Conservation (phyloP, 2,888 invertebrate species). For the Drosophila putrida region DNA sequence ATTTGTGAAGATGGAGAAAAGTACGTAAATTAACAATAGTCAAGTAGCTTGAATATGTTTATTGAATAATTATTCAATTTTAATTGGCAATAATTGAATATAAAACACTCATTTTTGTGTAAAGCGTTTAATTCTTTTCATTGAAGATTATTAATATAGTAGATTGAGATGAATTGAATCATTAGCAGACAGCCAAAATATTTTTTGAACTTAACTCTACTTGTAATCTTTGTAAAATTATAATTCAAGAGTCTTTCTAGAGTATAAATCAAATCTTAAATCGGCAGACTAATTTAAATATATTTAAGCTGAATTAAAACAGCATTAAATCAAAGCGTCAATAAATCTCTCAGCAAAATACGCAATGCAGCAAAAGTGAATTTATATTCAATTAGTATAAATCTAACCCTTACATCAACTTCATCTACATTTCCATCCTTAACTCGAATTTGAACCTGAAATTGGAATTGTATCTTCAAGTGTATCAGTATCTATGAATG, state of each 20-base stretch:
- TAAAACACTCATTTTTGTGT: too few species aligned
- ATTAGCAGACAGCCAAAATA: too few species aligned
- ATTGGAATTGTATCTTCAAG: conserved; percentile 27
- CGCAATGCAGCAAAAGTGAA: conserved; percentile 2
- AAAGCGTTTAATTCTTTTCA: too few species aligned
- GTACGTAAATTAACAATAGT: too few species aligned
- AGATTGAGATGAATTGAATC: too few species aligned
- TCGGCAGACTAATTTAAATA: not conserved
- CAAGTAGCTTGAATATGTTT: too few species aligned
- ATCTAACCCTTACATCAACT: not conserved
- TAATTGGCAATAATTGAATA: too few species aligned
- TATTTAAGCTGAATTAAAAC: not conserved
- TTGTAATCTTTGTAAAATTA: not conserved
- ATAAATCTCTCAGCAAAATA: not conserved
- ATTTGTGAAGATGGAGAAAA: too few species aligned
- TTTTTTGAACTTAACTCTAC: not conserved
- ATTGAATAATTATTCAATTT: too few species aligned
- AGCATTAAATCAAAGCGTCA: not conserved
- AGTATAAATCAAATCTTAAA: not conserved
- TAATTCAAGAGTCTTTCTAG: too few species aligned
- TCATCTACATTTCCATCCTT: conserved; percentile 10
- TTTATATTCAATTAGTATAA: conserved; percentile 27
- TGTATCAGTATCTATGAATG: conserved; percentile 3
- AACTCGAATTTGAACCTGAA: conserved; percentile 5
- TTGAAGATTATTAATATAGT: too few species aligned